Evolutionary conservation across 2,888 invertebrate species (phyloP).

Genomic region (Lepidocyrtinus sp.): DNA sequence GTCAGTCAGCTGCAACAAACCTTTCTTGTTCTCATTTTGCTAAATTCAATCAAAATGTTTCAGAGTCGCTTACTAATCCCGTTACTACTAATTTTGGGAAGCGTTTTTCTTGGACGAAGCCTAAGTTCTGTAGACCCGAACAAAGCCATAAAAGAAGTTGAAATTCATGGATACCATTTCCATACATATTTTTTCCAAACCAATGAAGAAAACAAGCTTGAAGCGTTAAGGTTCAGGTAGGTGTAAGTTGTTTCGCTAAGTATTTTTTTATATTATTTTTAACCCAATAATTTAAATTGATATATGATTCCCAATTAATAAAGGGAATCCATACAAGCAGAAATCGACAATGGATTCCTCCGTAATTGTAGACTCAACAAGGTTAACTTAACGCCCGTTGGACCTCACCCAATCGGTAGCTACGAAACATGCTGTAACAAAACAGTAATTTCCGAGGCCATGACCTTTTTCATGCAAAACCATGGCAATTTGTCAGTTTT

Average conservation of each 20-base stretch:
- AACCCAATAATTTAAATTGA: conserved; percentile 3
- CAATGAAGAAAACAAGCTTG: conserved; percentile 49
- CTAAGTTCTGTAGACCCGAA: not conserved
- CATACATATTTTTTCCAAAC: conserved; percentile 68
- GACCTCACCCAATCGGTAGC: conserved; percentile 65
- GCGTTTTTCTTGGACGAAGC: not conserved
- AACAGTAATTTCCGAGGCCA: conserved; percentile 59
- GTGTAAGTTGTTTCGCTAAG: not conserved
- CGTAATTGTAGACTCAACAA: conserved; percentile 61
- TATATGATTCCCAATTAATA: not conserved
- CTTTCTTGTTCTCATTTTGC: no score
- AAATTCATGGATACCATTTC: conserved; percentile 69
- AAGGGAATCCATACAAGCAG: conserved; percentile 58
- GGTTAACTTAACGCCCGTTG: conserved; percentile 63
- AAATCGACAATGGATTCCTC: conserved; percentile 64
- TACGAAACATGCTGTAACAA: conserved; percentile 69
- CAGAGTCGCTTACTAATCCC: no score
- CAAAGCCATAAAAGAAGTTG: conserved; percentile 38
- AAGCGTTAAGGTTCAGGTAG: conserved; percentile 64
- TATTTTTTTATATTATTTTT: not conserved
- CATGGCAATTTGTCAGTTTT: conserved; percentile 66
- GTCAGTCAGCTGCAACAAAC: no score
- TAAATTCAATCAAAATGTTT: no score
- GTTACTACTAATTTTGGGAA: no score
- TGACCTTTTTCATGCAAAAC: conserved; percentile 63